Base-by-base conservation (phyloP, 2,888 invertebrate species). In the Rhimphoctona megacephalus region DNA sequence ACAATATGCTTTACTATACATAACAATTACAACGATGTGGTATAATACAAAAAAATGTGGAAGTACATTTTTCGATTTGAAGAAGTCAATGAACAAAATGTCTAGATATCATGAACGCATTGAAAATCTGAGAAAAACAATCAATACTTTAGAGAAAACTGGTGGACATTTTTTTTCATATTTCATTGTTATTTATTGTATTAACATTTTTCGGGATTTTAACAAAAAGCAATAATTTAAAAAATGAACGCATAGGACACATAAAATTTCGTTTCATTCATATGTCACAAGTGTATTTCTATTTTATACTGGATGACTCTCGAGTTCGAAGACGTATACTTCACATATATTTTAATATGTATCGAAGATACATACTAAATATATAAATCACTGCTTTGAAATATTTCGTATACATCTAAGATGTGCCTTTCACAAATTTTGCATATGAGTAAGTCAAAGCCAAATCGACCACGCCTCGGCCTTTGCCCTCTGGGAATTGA, bases 41-140 rank as follows among this genome's bases (percentile, higher is more conserved):
- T 57, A 57, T 57, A 17, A 57, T 66, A 66, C 66, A 66, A 66
- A 36, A 66, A 66, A 33, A 36, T 66, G 9, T 36, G 36, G 36
- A n/a, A 66, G 36, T 19, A 66, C 66, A n/a, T 36, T 36, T 66
- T 33, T 8, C 8, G 19, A n/a, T 66, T 19, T 0, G 19, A 14
- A 57, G 14, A 25, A 39, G 9, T 61, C 6, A 30, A 61, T 61
- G 0, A 30, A 61, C 61, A 17, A 17, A 61, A 17, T 61, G 25
- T 30, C 49, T 19, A 7, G 6, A n/a, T 1, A 19, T 49, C 19
- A 17, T 6, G n/a, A 49, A 49, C 19, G 1, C 5, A 49, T 49
- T 49, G 19, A 49, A 49, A 49, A 49, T 19, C n/a, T 7, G n/a
- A 49, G 19, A 49, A 19, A 49, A 49, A 49, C 19, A 49, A 49